Evolutionary conservation across 23 tunicate species (phyloP).

Genomic region (Ciona savignyi): DNA sequence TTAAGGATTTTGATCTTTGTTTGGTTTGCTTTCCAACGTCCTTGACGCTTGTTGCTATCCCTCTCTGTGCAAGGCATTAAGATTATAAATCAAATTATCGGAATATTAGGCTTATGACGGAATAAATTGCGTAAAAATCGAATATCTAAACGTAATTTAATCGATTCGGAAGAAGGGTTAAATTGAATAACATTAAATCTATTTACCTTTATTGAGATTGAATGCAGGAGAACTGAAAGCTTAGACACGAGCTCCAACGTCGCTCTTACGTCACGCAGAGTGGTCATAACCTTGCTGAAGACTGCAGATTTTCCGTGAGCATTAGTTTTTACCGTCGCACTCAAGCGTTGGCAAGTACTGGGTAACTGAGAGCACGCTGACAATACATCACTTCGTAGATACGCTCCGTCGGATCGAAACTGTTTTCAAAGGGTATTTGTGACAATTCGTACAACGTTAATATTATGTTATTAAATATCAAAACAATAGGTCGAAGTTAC

Average conservation of each 20-base stretch:
- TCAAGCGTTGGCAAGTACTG: not conserved
- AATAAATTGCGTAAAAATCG: no score
- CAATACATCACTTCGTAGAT: not conserved
- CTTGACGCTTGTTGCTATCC: not conserved
- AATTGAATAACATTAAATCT: not conserved
- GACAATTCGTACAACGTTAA: not conserved
- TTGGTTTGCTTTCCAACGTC: not conserved
- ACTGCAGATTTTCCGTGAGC: conserved; percentile 18
- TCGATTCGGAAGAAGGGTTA: not conserved
- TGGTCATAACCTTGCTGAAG: conserved; percentile 16
- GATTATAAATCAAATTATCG: not conserved
- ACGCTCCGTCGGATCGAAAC: not conserved
- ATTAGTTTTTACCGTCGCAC: conserved; percentile 1
- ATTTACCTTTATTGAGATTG: conserved; percentile 7
- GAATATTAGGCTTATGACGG: not conserved
- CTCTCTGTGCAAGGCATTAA: not conserved
- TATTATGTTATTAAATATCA: not conserved
- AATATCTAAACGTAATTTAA: no score
- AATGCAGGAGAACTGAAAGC: conserved; percentile 1
- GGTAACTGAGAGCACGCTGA: not conserved
- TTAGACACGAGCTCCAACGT: conserved; percentile 17
- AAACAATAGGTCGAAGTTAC: not conserved
- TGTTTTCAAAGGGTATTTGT: not conserved
- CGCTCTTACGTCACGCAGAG: conserved; percentile 6
- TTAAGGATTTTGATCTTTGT: not conserved